Conservation (phyloP, 2,888 invertebrate genomes). For the Habroteleia sp. region DNA sequence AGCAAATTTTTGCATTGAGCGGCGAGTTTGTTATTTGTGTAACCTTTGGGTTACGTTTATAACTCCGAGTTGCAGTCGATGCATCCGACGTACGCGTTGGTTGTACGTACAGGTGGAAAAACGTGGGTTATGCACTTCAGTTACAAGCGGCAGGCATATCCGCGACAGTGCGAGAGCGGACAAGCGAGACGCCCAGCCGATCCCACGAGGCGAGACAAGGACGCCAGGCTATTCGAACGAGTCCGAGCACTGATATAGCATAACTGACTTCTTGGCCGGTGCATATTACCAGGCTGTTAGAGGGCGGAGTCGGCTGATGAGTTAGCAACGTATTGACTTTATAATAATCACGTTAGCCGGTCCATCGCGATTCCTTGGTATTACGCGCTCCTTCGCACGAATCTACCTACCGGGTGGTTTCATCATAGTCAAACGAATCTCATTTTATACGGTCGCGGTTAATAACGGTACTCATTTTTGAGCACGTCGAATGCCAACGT, state of each 20-base stretch:
- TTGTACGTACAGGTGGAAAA: constrained; percentile 54
- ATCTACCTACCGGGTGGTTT: constrained; percentile 65
- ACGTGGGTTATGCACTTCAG: constrained; percentile 49
- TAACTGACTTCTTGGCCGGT: constrained; percentile 79
- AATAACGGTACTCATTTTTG: constrained; percentile 42
- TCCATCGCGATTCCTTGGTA: constrained; percentile 65
- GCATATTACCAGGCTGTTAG: constrained; percentile 81
- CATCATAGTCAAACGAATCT: constrained; percentile 57
- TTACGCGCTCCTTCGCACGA: constrained; percentile 67
- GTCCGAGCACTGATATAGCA: constrained; percentile 72
- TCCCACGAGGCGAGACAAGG: constrained; percentile 24
- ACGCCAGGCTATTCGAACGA: constrained; percentile 47
- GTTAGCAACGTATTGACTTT: constrained; percentile 81
- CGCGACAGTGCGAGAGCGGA: constrained; percentile 49
- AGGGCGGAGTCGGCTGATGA: constrained; percentile 81
- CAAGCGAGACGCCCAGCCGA: constrained; percentile 21
- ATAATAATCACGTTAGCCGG: constrained; percentile 81
- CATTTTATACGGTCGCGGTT: constrained; percentile 40
- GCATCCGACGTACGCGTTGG: constrained; percentile 54
- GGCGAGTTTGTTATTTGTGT: constrained; percentile 55
- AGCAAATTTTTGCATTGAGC: constrained; percentile 20
- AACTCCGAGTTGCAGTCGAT: constrained; percentile 25
- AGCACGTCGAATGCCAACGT: no score
- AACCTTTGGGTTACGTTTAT: constrained; percentile 54
- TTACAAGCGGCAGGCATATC: constrained; percentile 43